Evolutionary conservation across 2,888 invertebrate genomes (phyloP), one percentile per base, ranked within the genome.

Genomic region (Xanthorhoe spadicearia): DNA sequence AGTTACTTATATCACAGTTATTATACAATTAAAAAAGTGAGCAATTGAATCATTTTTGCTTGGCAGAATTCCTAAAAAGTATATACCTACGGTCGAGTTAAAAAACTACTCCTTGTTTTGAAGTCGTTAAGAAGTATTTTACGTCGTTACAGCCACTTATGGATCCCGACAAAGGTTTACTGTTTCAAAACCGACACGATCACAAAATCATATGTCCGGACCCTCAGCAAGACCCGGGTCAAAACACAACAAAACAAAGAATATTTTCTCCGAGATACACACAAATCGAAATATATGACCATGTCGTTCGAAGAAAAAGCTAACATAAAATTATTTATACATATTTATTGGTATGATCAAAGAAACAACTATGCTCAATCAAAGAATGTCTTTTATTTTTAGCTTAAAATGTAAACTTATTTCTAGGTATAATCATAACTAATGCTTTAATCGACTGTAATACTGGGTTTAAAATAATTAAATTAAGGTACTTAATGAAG

Each of bases 151-250:
- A 94, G 93, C 94, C 95, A 0, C 85, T 96, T 23, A 95, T 96
- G 79, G 96, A 97, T 81, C 95, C 95, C n/a, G 94, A 94, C 6
- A 93, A 92, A 67, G 97, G 97, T 0, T 83, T 98, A 28, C 86
- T 96, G 43, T 97, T 98, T 78, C 96, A 96, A 91, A 97, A 97
- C 82, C 94, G 95, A 60, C 95, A 96, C 71, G 97, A 98, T 82
- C 94, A 96, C 75, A 96, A 96, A 86, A 94, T 95, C 49, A 94
- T 98, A 55, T 95, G 94, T 76, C 95, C 96, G 0, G 96, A 97
- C 80, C 96, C 97, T 0, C 82, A 83, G 0, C 87, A 88, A 35
- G 85, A 92, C 0, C 95, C 96, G 0, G 96, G 96, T 0, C 94
- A 94, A 71, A 96, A 96, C 83, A 96, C 96, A 0, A 94, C 93